Conservation (phyloP, 2,888 invertebrate genomes). For the Orchesella flavescens region DNA sequence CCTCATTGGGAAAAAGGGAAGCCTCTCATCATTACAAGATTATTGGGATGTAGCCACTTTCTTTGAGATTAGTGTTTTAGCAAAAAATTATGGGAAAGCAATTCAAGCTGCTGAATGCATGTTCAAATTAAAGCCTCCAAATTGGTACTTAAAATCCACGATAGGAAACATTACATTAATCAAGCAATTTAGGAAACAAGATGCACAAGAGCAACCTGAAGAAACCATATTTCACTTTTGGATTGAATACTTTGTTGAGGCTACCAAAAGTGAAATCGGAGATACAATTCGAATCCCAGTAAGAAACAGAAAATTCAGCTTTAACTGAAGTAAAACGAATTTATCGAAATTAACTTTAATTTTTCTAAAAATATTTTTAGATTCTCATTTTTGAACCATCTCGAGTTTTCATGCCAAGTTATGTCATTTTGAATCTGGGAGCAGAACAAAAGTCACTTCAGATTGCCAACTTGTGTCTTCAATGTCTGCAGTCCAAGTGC, state of each 20-base stretch:
- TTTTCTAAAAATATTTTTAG: conserved; percentile 76
- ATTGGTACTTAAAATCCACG: conserved; percentile 97
- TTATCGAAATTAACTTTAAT: background rate
- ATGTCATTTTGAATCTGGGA: conserved; percentile 94
- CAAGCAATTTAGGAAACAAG: conserved; percentile 88
- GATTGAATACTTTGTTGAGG: conserved; percentile 99
- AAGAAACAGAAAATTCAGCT: no score
- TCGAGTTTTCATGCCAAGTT: conserved; percentile 94
- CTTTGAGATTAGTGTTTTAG: conserved; percentile 97
- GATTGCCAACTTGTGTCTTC: conserved; percentile 88
- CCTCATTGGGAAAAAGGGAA: conserved; percentile 97
- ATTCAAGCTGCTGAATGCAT: conserved; percentile 96
- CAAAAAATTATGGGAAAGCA: conserved; percentile 97
- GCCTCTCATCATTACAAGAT: conserved; percentile 91
- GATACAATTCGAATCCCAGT: conserved; percentile 92
- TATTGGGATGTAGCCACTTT: conserved; percentile 99
- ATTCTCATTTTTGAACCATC: conserved; percentile 91
- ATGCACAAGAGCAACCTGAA: conserved; percentile 82
- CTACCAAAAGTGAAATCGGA: conserved; percentile 86
- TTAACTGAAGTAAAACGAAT: no score
- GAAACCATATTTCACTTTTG: conserved; percentile 95
- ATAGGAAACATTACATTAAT: conserved; percentile 96
- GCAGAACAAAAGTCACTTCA: conserved; percentile 94
- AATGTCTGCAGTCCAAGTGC: conserved; percentile 84
- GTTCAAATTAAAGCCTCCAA: conserved; percentile 92